Base-by-base conservation (phyloP, 2,797 vertebrate species). In the Alca torda region DNA sequence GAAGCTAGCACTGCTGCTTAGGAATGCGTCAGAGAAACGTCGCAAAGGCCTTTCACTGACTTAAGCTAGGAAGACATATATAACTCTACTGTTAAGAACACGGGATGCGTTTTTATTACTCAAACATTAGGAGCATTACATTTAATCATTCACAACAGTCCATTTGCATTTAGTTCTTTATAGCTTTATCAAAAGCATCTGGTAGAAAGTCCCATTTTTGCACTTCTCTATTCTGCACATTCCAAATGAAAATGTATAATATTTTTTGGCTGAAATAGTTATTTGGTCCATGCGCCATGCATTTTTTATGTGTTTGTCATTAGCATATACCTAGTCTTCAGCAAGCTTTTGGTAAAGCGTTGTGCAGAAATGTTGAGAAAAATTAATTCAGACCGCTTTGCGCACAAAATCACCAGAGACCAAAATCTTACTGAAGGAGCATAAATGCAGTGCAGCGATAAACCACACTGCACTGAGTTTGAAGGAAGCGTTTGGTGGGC, bases 51-150 rank as follows among this genome's bases (percentile, higher is more conserved):
- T 94, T 39, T 81, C 73, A 91, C 80, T 90, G 84, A 79, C 80
- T 94, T 76, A 50, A 94, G 77, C 39, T 70, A 75, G 80, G 67
- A 92, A 90, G 60, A 93, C 51, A 60, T 46, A 25, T 31, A 60
- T 7, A 90, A 88, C 63, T 82, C 46, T 54, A 46, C 48, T 89
- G 61, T 79, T 87, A 82, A 70, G 86, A 94, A 70, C 56, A 87
- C 85, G 68, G 43, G 51, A 93, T 94, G 67, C 41, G 92, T 83
- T 93, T 95, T 94, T 94, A 95, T 84, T 84, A 94, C 63, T 82
- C 67, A 90, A 95, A 93, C 78, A 94, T 95, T 77, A 96, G 86
- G 28, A 96, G 37, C 39, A 76, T 57, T 94, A 63, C 67, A 74
- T 73, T 96, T 83, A 91, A 92, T 94, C 7, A 4, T 73, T 92